phyloP scores from a whole-genome alignment of 2,888 invertebrate species.

The Phyllotreta cruciferae region DNA sequence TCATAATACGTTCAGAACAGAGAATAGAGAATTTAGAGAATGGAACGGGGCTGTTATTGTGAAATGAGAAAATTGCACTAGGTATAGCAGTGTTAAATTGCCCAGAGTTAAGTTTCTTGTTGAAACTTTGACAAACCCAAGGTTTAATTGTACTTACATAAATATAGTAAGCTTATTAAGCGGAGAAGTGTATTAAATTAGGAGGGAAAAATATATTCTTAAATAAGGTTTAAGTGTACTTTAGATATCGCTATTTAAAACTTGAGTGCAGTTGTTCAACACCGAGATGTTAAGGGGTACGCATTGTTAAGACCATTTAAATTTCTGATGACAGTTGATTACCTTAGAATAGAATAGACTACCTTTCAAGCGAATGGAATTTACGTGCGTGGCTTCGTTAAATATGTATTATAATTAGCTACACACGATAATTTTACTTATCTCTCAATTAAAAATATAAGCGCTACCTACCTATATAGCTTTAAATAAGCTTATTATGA shows the following conservation, averaged over 20 bases:
- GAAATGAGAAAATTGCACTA: constrained; percentile 6
- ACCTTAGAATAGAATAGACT: constrained; percentile 14
- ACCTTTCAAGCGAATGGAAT: constrained; percentile 10
- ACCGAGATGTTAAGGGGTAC: constrained; percentile 15
- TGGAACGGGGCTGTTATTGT: background rate
- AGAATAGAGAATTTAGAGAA: background rate
- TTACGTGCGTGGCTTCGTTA: constrained; percentile 8
- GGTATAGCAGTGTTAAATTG: background rate
- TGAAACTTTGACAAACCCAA: too few species aligned
- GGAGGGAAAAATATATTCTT: too few species aligned
- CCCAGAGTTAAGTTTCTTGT: too few species aligned
- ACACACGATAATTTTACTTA: too few species aligned
- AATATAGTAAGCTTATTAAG: too few species aligned
- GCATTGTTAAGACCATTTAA: constrained; percentile 28
- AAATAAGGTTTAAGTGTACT: too few species aligned
- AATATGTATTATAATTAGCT: constrained; percentile 1
- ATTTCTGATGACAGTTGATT: constrained; percentile 24
- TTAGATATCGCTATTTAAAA: too few species aligned
- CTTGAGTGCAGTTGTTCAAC: background rate
- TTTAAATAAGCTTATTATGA: too few species aligned
- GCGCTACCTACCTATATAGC: too few species aligned
- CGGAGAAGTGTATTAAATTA: too few species aligned
- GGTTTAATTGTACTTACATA: too few species aligned
- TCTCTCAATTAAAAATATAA: too few species aligned
- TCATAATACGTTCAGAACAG: constrained; percentile 10